A percentile compares a stretch with the other conserved stretches of the same genome.
Conservation (phyloP, 2,113 vertebrate species). For the Argyrosomus japonicus region DNA sequence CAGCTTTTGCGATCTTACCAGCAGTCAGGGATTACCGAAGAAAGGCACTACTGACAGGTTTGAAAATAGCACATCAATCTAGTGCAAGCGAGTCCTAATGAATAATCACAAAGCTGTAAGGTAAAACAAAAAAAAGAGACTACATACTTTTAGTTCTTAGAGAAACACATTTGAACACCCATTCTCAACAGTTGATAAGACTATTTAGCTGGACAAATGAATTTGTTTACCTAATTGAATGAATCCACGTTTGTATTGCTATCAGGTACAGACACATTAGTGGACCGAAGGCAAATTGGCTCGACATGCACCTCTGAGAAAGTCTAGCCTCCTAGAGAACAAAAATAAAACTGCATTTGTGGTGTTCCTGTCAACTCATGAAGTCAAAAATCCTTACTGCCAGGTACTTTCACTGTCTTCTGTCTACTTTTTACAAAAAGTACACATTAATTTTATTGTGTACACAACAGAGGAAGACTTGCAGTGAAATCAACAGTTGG, state of each 20-base stretch:
- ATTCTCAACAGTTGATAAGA: neutral
- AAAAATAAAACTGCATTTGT: neutral
- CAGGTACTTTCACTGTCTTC: no score
- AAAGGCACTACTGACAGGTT: neutral
- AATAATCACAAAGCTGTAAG: neutral
- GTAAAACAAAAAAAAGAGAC: neutral
- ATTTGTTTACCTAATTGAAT: neutral
- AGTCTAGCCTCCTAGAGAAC: neutral
- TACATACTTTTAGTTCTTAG: neutral
- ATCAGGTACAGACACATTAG: neutral
- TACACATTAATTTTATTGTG: no score
- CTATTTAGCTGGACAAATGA: neutral
- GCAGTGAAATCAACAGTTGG: no score
- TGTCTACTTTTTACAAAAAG: no score
- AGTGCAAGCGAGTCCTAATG: neutral
- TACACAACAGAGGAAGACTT: no score
- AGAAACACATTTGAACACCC: neutral
- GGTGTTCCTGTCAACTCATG: no score
- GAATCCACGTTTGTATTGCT: neutral
- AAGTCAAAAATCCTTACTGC: no score
- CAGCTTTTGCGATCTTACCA: constrained; percentile 39
- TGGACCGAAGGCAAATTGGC: neutral
- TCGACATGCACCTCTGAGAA: neutral
- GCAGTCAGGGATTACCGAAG: neutral
- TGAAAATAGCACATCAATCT: neutral